Conservation (phyloP, 2,113 vertebrate species). For the Tyto alba region DNA sequence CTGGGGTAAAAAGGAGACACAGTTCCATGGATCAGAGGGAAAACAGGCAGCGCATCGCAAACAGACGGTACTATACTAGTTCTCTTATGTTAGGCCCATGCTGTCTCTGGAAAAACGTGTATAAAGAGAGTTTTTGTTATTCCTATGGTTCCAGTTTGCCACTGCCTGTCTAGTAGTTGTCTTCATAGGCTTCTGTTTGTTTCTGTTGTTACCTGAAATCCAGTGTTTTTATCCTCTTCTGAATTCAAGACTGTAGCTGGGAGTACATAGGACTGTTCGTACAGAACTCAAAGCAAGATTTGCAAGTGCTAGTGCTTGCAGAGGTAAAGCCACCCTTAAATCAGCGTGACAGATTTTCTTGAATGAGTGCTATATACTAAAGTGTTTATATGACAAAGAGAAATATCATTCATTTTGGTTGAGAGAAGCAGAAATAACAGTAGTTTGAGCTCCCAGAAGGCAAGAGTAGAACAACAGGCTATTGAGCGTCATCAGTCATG, state of each 20-base stretch:
- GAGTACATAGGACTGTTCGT: neutral
- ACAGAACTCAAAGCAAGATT: neutral
- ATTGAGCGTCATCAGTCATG: neutral
- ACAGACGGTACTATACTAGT: constrained; percentile 57
- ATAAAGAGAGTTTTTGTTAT: neutral
- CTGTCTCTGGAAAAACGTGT: neutral
- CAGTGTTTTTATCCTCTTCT: neutral
- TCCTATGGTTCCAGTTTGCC: neutral
- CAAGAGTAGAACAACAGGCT: neutral
- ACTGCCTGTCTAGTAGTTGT: neutral
- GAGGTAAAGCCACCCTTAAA: neutral
- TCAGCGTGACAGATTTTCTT: neutral
- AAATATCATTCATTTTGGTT: neutral
- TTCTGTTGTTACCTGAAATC: neutral
- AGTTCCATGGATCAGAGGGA: constrained; percentile 96
- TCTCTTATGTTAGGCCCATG: neutral
- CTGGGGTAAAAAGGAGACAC: constrained; percentile 98
- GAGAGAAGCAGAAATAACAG: neutral
- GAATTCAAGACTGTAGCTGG: neutral
- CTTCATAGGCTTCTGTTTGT: neutral
- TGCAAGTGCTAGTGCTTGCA: neutral
- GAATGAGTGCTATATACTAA: neutral
- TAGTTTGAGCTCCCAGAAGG: neutral
- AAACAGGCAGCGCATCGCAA: constrained; percentile 86
- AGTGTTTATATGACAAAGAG: neutral